Conservation (phyloP, 37 sponge, comb jelly and placozoan species). For the Crambe crambe region DNA sequence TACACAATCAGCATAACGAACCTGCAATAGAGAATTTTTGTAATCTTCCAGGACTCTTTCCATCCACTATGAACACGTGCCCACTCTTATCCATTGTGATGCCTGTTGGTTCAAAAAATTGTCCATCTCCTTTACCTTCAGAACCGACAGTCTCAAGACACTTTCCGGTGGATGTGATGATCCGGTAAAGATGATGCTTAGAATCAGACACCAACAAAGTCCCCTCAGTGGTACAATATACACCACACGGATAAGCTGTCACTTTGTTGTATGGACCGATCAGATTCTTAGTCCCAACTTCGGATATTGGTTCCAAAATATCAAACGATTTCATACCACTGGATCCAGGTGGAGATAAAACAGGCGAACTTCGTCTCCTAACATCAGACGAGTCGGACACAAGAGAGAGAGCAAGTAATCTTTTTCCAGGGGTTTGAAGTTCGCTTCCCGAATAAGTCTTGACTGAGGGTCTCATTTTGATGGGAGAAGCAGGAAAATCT, state of each 20-base stretch:
- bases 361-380: not conserved
- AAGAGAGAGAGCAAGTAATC: not conserved
- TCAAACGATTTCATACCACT: not conserved
- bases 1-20: no score
- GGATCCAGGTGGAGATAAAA: not conserved
- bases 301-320: conserved; percentile 13
- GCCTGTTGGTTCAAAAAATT: conserved; percentile 36
- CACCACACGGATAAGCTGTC: conserved; percentile 22
- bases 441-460: no score
- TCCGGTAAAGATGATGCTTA: conserved; percentile 7
- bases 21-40: conserved; percentile 38
- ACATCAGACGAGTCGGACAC: not conserved
- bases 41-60: not conserved
- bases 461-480: not conserved
- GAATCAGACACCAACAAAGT: conserved; percentile 31
- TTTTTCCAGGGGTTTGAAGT: not conserved
- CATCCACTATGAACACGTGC: conserved; percentile 34
- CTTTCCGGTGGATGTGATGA: conserved; percentile 41
- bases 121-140: conserved; percentile 37
- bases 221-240: conserved; percentile 5
- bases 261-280: conserved; percentile 1
- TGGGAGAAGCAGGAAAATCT: not conserved
- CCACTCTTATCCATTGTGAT: conserved; percentile 16
- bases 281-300: conserved; percentile 11
- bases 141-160: conserved; percentile 30